Evolutionary conservation across 1,140 invertebrate genomes (phyloP).

Genomic region (Lordiphosa stackelbergi): DNA sequence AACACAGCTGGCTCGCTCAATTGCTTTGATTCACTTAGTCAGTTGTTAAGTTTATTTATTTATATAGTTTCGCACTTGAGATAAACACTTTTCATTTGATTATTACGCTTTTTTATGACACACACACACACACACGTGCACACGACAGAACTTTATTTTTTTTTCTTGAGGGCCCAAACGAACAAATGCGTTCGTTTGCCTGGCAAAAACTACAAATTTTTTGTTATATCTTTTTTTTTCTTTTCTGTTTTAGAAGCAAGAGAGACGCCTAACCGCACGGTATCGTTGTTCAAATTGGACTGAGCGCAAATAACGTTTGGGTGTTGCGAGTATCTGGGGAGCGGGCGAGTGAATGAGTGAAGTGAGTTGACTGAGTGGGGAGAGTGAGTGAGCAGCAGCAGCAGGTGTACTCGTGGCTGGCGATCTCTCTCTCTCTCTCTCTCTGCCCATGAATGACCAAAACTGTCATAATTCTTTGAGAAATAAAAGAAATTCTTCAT

Average conservation of each 20-base stretch:
- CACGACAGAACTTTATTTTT: no score
- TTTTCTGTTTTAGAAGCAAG: constrained; percentile 32
- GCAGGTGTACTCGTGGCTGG: constrained; percentile 31
- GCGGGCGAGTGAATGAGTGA: constrained; percentile 7
- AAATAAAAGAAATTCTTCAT: constrained; percentile 61
- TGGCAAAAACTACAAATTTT: constrained; percentile 30
- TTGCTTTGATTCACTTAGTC: constrained; percentile 6
- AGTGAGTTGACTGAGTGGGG: constrained; percentile 7
- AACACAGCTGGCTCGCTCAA: constrained; percentile 39
- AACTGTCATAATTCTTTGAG: constrained; percentile 26
- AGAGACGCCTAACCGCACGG: constrained; percentile 71
- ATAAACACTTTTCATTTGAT: constrained; percentile 28
- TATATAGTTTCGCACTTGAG: constrained; percentile 44
- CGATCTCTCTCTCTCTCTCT: constrained; percentile 3
- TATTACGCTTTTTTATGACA: no score
- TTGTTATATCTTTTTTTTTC: not conserved
- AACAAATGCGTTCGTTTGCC: not conserved
- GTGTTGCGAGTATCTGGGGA: no score
- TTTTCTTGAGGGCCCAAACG: no score
- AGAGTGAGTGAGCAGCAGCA: not conserved
- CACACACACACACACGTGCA: no score
- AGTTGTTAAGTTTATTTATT: constrained; percentile 34
- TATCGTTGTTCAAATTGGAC: constrained; percentile 74
- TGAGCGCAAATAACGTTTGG: constrained; percentile 40
- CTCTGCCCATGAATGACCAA: constrained; percentile 37